Conservation (phyloP, 2,797 vertebrate genomes). For the Oceanodroma leucorhoa region DNA sequence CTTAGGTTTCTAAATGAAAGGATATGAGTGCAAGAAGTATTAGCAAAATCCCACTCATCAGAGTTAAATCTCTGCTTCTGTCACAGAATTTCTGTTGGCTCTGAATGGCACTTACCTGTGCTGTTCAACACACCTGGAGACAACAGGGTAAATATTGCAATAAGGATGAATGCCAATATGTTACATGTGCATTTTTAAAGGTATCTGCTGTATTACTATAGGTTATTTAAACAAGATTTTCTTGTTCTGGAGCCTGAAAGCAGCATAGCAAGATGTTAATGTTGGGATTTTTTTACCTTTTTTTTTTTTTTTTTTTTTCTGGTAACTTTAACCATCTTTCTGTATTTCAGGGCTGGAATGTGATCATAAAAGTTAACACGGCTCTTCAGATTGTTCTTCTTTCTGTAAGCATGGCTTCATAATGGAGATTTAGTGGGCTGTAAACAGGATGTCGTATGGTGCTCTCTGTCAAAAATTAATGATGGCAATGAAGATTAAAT, state of each 20-base stretch:
- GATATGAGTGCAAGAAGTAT: background rate
- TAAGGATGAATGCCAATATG: background rate
- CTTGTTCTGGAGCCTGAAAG: background rate
- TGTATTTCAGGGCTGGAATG: slow-evolving; percentile 13
- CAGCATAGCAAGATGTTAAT: background rate
- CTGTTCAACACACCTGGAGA: background rate
- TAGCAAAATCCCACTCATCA: background rate
- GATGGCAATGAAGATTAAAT: slow-evolving; percentile 51
- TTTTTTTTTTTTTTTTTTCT: no score
- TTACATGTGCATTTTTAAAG: background rate
- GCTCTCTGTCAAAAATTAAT: slow-evolving; percentile 62
- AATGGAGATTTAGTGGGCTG: slow-evolving; percentile 41
- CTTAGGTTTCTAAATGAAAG: background rate
- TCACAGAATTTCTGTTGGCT: background rate
- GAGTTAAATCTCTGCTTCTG: background rate
- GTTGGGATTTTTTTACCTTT: background rate
- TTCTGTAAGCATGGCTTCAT: slow-evolving; percentile 25
- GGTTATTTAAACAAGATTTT: background rate
- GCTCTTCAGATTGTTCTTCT: slow-evolving; percentile 55
- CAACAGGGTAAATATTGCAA: background rate
- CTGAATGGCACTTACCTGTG: background rate
- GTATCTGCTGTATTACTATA: background rate
- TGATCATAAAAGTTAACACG: slow-evolving; percentile 57
- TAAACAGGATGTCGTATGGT: slow-evolving; percentile 64
- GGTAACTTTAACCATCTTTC: background rate